phyloP scores from a whole-genome alignment of 2,113 vertebrate species.

The Phyllostomus hastatus region DNA sequence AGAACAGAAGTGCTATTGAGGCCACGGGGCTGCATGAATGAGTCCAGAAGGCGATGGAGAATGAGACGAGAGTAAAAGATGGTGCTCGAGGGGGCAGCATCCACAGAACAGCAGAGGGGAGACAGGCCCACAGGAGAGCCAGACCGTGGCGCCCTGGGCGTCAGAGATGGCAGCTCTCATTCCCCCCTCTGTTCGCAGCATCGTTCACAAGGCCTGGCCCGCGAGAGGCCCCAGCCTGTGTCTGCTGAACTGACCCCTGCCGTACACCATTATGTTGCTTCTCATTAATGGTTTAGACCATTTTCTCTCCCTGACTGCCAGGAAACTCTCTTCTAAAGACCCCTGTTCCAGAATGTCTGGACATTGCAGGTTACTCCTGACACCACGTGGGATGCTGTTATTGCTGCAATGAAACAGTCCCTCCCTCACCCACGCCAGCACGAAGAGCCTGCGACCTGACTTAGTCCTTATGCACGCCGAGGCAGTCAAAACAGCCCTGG shows the following conservation, averaged over 20 bases:
- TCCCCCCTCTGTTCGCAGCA: background rate
- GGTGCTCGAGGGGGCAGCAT: background rate
- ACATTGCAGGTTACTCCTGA: background rate
- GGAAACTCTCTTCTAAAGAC: background rate
- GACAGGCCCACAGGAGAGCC: background rate
- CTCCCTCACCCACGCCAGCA: background rate
- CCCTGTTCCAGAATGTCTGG: background rate
- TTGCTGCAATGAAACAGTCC: background rate
- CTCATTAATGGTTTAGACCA: background rate
- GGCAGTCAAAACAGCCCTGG: background rate
- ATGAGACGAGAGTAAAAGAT: background rate
- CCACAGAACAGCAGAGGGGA: background rate
- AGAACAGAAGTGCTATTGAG: background rate
- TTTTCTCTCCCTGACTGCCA: background rate
- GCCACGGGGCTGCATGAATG: background rate
- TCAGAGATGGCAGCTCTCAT: rapidly evolving
- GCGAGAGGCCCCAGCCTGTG: background rate
- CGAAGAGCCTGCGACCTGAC: background rate
- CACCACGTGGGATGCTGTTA: background rate
- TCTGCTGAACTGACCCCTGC: background rate
- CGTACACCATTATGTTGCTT: background rate
- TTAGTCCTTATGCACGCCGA: rapidly evolving
- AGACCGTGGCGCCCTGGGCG: background rate
- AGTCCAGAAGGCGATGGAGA: background rate
- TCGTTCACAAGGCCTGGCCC: background rate